A percentile compares a stretch with the other conserved stretches of the same genome.
These are phyloP conservation scores for Corythucha ciliata DNA, from an alignment of 2,888 invertebrate genomes.

Conservation along the genomic window DNA sequence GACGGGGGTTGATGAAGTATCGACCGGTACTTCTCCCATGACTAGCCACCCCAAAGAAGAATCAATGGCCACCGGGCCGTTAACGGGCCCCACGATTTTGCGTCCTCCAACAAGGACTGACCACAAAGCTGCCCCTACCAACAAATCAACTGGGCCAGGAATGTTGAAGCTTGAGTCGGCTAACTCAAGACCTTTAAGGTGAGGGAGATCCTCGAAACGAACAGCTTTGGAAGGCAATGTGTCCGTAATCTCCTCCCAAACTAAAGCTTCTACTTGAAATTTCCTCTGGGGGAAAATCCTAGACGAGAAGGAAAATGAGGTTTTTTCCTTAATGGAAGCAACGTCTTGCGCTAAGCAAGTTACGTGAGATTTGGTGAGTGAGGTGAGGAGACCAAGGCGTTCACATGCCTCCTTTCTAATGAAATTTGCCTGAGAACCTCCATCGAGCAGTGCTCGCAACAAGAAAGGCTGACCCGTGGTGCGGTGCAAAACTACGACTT, in stretches of 20 bases:
- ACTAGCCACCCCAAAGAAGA: background rate
- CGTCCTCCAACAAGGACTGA: background rate
- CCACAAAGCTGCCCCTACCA: slow-evolving; percentile 1
- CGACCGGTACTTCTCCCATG: background rate
- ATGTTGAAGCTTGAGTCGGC: slow-evolving; percentile 6
- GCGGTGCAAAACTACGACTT: too few relatives aligned
- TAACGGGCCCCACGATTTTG: background rate
- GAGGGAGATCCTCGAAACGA: background rate
- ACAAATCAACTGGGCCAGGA: slow-evolving; percentile 1
- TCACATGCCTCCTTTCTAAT: too few relatives aligned
- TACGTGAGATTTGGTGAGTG: too few relatives aligned
- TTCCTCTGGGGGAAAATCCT: too few relatives aligned
- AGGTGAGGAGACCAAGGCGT: too few relatives aligned
- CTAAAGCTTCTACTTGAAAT: slow-evolving; percentile 2
- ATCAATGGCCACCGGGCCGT: background rate
- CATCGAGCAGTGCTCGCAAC: too few relatives aligned
- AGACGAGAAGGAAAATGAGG: too few relatives aligned
- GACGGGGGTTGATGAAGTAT: too few relatives aligned
- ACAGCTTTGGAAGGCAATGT: slow-evolving; percentile 5
- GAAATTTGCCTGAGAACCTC: too few relatives aligned
- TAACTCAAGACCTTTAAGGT: slow-evolving; percentile 6
- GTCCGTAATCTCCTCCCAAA: background rate
- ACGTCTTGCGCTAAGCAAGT: too few relatives aligned
- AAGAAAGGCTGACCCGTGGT: too few relatives aligned
- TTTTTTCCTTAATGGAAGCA: too few relatives aligned